Evolutionary conservation across 2,113 vertebrate species (phyloP), one percentile per base, ranked within the genome.

Genomic region (Labeo rohita): DNA sequence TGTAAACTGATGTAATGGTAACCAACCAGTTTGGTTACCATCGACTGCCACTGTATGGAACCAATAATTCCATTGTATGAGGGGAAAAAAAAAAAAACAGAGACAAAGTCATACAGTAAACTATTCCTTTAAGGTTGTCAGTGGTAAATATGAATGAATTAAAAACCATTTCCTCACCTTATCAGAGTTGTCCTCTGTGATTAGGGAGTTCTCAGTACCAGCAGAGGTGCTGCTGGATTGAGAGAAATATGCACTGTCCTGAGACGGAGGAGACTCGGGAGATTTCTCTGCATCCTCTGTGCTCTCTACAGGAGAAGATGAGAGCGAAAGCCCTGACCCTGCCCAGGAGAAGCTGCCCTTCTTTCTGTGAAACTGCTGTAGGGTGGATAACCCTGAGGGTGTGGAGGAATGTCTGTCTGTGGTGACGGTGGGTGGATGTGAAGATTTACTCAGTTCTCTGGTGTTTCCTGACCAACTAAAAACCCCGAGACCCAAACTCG

Each of bases 401-500:
- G 45, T 88, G 88, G 72, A 6, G 84, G 6, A 59, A n/a, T 84
- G 76, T 72, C 1, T 79, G 18, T 90, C 86, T 6, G 66, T 10
- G 0, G 49, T n/a, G 15, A 80, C 0, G 18, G 87, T 76, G 77
- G 72, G 8, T 4, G 66, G 50, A 4, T 78, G 39, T 11, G 39
- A 16, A 56, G 52, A 15, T 78, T 76, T 79, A 52, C 39, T 85
- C 11, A 23, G 13, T 43, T 85, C 85, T 50, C 28, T 0, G 0
- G 94, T 86, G 74, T 78, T 93, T 79, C 89, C 91, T 23, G 96
- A 93, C 96, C 95, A 95, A 66, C 52, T 92, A 39, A 96, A 98
- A 2, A 84, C 91, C 90, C 90, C 91, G 84, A 59, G 93, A 84
- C 47, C 43, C 90, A 84, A 93, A 84, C 91, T 91, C 84, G 85